Conservation (phyloP, 2,888 invertebrate species). For the Odontocolon sp. region DNA sequence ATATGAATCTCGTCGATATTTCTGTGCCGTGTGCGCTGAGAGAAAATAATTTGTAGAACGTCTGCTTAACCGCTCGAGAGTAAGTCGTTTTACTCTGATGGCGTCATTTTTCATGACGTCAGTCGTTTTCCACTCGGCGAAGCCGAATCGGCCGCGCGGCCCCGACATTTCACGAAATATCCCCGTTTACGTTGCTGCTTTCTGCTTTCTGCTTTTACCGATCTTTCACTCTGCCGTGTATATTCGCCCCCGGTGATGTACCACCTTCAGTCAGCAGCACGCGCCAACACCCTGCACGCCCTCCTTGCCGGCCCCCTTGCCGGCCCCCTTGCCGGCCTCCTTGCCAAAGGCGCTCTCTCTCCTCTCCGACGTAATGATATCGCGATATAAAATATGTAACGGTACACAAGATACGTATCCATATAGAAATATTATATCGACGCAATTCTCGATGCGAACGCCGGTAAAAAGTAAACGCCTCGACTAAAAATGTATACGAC, state of each 20-base stretch:
- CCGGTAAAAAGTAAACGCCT: background rate
- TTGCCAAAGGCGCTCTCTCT: constrained; percentile 8
- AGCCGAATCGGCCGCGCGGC: constrained; percentile 56
- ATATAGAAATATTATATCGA: constrained; percentile 24
- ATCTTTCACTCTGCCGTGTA: constrained; percentile 8
- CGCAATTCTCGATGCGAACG: constrained; percentile 8
- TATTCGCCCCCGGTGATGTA: constrained; percentile 21
- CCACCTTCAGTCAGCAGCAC: constrained; percentile 32
- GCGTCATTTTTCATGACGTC: constrained; percentile 70
- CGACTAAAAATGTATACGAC: background rate
- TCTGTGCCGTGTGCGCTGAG: background rate
- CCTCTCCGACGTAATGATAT: constrained; percentile 49
- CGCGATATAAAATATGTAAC: constrained; percentile 41
- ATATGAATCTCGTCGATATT: constrained; percentile 44
- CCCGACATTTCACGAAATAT: constrained; percentile 59
- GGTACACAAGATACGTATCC: constrained; percentile 42
- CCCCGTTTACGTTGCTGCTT: constrained; percentile 26
- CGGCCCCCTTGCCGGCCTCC: constrained; percentile 22
- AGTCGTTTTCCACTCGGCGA: constrained; percentile 71
- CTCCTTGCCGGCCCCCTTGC: constrained; percentile 20
- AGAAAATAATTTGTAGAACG: constrained; percentile 48
- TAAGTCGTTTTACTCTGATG: constrained; percentile 66
- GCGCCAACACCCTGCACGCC: constrained; percentile 10
- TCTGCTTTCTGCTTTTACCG: constrained; percentile 4
- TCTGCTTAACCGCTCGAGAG: constrained; percentile 64